Conservation (phyloP, 2,888 invertebrate species). For the Drosophila mayaguana region DNA sequence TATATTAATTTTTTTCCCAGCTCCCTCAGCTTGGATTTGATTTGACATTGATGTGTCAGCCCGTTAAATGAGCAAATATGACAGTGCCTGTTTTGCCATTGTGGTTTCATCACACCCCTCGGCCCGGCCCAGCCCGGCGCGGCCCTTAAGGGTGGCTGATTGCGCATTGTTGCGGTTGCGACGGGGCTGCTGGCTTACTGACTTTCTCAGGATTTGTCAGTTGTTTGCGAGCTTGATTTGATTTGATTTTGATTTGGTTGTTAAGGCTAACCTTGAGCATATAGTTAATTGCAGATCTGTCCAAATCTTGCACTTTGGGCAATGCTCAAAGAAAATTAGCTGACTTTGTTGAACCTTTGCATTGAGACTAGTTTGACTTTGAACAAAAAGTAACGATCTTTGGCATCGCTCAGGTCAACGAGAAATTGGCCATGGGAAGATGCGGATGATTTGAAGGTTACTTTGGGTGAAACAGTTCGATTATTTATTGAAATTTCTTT, state of each 20-base stretch:
- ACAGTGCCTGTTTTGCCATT: constrained; percentile 67
- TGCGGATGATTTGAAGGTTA: too few species aligned
- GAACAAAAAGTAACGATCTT: background rate
- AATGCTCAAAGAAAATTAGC: constrained; percentile 38
- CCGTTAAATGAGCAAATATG: constrained; percentile 82
- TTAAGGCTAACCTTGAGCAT: constrained; percentile 45
- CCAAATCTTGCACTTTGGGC: constrained; percentile 23
- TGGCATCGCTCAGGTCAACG: constrained; percentile 24
- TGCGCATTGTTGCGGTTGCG: constrained; percentile 60
- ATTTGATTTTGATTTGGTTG: constrained; percentile 51
- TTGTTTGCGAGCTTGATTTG: constrained; percentile 57
- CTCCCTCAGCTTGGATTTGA: constrained; percentile 45
- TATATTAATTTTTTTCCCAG: background rate
- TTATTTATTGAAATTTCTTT: background rate
- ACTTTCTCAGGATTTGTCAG: constrained; percentile 80
- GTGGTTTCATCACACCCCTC: constrained; percentile 53
- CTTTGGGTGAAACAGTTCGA: background rate
- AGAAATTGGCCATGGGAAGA: background rate
- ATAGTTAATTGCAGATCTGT: constrained; percentile 69
- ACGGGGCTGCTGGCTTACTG: constrained; percentile 19
- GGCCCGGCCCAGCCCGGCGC: background rate
- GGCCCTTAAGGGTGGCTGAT: constrained; percentile 57
- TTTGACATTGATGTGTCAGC: constrained; percentile 84
- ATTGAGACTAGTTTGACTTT: constrained; percentile 23
- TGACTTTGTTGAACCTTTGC: constrained; percentile 55